Percentiles rank a stretch among this genome's conserved stretches.
Conservation (phyloP, 2,797 vertebrate species). For the Triplophysa yarkandensis region DNA sequence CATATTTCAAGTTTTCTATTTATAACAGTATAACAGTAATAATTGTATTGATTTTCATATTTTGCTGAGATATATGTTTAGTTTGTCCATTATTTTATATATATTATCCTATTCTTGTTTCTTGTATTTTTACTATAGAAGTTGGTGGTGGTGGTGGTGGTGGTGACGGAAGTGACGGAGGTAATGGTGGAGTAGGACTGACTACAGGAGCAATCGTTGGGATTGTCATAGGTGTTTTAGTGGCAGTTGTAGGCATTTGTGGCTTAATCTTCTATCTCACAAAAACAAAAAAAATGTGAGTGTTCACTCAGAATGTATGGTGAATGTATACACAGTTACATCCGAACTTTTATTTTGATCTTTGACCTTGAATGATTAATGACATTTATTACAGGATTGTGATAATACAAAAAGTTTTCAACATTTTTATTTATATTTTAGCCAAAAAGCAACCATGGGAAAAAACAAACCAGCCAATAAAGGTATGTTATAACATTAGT, state of each 20-base stretch:
- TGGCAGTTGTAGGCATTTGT: slow-evolving; percentile 25
- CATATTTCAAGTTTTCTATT: too few species aligned
- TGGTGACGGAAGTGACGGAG: too few species aligned
- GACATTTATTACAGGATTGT: not conserved
- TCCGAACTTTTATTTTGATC: too few species aligned
- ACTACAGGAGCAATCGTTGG: slow-evolving; percentile 58
- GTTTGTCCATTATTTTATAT: not conserved
- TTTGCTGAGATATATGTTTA: too few species aligned
- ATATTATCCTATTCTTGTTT: not conserved
- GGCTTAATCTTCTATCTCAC: slow-evolving; percentile 12
- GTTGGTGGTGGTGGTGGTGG: not conserved
- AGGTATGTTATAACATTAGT: not conserved
- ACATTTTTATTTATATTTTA: not conserved
- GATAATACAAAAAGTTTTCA: not conserved
- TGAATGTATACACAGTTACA: too few species aligned
- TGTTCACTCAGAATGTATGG: not conserved
- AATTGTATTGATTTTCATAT: too few species aligned
- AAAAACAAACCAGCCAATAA: not conserved
- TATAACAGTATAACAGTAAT: too few species aligned
- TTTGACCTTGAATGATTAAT: not conserved
- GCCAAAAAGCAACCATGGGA: not conserved
- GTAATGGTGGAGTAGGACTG: too few species aligned
- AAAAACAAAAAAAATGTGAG: slow-evolving; percentile 1
- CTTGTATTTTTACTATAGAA: not conserved
- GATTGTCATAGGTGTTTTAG: slow-evolving; percentile 58